phyloP scores from a whole-genome alignment of 2,113 vertebrate genomes.

The Sceloporus undulatus region DNA sequence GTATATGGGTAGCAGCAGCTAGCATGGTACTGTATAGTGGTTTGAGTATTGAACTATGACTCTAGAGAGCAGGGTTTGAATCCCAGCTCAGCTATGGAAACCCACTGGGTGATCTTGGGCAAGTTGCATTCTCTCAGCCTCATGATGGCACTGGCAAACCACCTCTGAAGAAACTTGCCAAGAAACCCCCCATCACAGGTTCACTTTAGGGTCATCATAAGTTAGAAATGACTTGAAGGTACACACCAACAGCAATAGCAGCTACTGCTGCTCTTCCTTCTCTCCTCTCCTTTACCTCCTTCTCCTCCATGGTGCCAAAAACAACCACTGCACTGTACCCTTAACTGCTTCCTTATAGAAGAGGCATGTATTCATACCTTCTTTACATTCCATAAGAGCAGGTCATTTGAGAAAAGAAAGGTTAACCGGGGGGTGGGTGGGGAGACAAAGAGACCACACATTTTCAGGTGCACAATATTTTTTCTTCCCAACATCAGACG shows the following conservation, averaged over 20 bases:
- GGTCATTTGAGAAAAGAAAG: neutral
- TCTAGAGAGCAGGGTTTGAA: too few relatives aligned
- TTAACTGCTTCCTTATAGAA: constrained; percentile 9
- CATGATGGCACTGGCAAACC: too few relatives aligned
- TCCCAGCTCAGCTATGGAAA: too few relatives aligned
- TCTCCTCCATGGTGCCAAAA: constrained; percentile 23
- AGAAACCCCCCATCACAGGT: too few relatives aligned
- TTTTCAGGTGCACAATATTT: neutral
- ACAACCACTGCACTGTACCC: neutral
- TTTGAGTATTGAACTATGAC: too few relatives aligned
- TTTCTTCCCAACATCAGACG: neutral
- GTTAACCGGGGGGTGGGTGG: neutral
- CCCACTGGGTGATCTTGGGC: too few relatives aligned
- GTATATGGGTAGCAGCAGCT: too few relatives aligned
- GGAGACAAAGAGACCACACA: neutral
- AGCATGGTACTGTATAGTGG: too few relatives aligned
- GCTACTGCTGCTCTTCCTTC: neutral
- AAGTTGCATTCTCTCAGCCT: too few relatives aligned
- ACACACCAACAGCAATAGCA: neutral
- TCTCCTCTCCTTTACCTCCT: neutral
- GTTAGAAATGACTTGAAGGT: too few relatives aligned
- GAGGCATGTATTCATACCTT: neutral
- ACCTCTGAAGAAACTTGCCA: too few relatives aligned
- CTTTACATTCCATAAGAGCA: constrained; percentile 22
- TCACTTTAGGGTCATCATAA: too few relatives aligned